Evolutionary conservation across 2,797 vertebrate species (phyloP).

Genomic region (Ptychobarbus kaznakovi): DNA sequence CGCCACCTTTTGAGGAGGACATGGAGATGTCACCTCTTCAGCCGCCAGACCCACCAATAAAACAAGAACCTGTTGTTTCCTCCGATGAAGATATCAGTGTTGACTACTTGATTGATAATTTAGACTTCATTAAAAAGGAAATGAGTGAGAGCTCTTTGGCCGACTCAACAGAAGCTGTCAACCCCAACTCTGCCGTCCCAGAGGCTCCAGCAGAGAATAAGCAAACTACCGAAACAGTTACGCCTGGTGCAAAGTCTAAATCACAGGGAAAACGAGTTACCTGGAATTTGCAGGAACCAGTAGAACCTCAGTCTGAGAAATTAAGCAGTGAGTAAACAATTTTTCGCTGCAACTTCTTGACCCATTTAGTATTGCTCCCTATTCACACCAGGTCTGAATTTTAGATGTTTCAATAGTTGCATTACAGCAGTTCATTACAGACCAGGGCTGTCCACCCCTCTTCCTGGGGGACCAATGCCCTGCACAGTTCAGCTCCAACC

Average conservation of each 20-base stretch:
- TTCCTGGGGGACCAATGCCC: neutral
- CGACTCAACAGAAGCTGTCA: slow-evolving; percentile 39
- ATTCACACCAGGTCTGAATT: neutral
- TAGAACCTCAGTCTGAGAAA: slow-evolving; percentile 74
- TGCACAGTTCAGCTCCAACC: neutral
- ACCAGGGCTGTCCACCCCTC: neutral
- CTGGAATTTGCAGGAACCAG: slow-evolving; percentile 94
- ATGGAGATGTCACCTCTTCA: slow-evolving; percentile 27
- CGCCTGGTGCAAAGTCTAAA: slow-evolving; percentile 78
- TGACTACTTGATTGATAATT: slow-evolving; percentile 77
- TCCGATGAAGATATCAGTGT: slow-evolving; percentile 76
- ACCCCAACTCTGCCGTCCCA: slow-evolving; percentile 51
- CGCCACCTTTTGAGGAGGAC: slow-evolving; percentile 41
- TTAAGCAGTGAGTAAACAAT: slow-evolving; percentile 73
- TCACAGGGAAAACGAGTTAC: slow-evolving; percentile 92
- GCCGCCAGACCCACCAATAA: slow-evolving; percentile 56
- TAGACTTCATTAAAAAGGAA: slow-evolving; percentile 74
- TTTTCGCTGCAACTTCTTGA: neutral
- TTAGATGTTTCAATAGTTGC: neutral
- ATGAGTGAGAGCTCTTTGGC: slow-evolving; percentile 21
- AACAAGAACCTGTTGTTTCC: slow-evolving; percentile 67
- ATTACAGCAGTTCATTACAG: neutral
- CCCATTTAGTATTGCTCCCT: neutral
- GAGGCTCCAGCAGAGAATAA: slow-evolving; percentile 18
- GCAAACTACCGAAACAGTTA: slow-evolving; percentile 43